Evolutionary conservation across 2,113 vertebrate species (phyloP).

Genomic region (crab-eating macaque (Macaca fascicularis)): DNA sequence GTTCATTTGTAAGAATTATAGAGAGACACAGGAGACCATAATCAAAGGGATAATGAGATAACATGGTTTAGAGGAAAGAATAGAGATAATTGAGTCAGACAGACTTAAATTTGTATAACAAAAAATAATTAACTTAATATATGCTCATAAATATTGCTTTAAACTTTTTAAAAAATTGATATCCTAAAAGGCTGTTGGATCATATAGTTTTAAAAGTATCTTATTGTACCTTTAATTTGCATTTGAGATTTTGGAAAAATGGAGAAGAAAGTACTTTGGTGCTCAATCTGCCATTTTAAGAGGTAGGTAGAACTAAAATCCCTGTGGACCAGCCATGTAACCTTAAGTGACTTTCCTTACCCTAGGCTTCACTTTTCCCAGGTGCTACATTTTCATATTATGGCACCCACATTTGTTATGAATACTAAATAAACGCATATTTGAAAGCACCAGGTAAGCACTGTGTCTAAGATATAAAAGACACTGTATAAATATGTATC

Average conservation of each 20-base stretch:
- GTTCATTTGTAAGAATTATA: slow-evolving; percentile 18
- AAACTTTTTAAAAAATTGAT: background rate
- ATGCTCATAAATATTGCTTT: background rate
- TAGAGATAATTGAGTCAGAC: background rate
- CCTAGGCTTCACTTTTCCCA: background rate
- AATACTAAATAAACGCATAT: background rate
- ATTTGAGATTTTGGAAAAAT: background rate
- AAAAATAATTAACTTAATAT: slow-evolving; percentile 24
- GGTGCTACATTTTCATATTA: background rate
- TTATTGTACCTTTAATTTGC: background rate
- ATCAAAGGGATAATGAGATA: slow-evolving; percentile 3
- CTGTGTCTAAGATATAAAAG: background rate
- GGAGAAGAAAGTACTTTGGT: background rate
- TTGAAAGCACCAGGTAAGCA: background rate
- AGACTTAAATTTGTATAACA: background rate
- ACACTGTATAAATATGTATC: background rate
- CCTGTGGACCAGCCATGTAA: no score
- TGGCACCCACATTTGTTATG: background rate
- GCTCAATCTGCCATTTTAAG: background rate
- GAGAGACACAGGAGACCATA: background rate
- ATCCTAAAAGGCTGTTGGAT: background rate
- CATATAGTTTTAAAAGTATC: background rate
- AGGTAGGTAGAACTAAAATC: background rate
- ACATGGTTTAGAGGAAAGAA: background rate
- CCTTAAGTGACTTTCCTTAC: background rate